These are phyloP conservation scores for Euura saliciscinereae DNA, from an alignment of 1,140 invertebrate genomes.

Conservation along the genomic window DNA sequence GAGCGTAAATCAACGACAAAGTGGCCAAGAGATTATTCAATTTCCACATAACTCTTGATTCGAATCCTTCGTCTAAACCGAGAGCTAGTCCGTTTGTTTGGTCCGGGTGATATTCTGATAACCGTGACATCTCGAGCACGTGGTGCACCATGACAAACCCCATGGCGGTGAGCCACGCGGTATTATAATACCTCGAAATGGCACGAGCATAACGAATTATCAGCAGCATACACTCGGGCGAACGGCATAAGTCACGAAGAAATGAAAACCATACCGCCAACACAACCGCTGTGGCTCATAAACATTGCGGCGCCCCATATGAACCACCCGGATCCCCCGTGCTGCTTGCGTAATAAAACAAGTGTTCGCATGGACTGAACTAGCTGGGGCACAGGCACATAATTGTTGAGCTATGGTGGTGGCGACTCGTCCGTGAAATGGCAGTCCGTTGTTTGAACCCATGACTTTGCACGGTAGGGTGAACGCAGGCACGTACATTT, in stretches of 20 bases:
- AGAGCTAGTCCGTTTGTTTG: background rate
- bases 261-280: too few relatives aligned
- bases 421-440: conserved; percentile 3
- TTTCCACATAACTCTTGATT: background rate
- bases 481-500: background rate
- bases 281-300: background rate
- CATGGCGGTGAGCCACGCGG: background rate
- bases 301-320: background rate
- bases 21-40: background rate
- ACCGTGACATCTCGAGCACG: conserved; percentile 6
- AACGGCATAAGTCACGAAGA: background rate
- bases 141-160: conserved; percentile 3
- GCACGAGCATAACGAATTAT: conserved; percentile 7
- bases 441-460: background rate
- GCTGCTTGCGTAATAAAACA: conserved; percentile 1
- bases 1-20: background rate
- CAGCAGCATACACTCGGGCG: background rate
- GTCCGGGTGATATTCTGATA: background rate
- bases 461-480: background rate
- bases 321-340: background rate
- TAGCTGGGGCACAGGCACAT: background rate
- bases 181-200: background rate
- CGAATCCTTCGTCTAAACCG: background rate
- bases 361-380: background rate
- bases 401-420: conserved; percentile 4